Evolutionary conservation across 2,888 invertebrate species (phyloP).

Genomic region (Orthosia cruda): DNA sequence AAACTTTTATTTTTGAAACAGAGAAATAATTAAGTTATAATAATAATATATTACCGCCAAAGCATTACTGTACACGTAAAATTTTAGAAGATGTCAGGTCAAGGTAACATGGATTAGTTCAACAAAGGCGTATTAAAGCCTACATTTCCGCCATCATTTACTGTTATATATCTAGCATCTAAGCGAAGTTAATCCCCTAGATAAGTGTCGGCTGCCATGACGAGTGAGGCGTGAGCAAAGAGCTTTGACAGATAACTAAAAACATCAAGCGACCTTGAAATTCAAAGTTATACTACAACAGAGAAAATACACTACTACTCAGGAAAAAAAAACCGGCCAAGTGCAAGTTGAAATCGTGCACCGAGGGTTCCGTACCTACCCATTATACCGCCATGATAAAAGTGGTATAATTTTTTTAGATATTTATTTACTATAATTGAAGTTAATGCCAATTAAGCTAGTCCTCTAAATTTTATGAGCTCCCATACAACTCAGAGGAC

Average conservation of each 20-base stretch:
- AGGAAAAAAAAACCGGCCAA: no score
- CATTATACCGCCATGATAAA: no score
- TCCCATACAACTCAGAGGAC: no score
- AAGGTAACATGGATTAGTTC: neutral
- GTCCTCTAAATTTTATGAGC: no score
- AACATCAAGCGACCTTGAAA: constrained; percentile 23
- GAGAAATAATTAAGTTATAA: no score
- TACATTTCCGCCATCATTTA: constrained; percentile 14
- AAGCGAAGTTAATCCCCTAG: constrained; percentile 35
- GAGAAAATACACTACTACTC: neutral
- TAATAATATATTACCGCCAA: neutral
- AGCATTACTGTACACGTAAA: neutral
- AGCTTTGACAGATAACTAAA: constrained; percentile 24
- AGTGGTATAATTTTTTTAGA: no score
- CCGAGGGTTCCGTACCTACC: no score
- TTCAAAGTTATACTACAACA: neutral
- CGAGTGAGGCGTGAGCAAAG: constrained; percentile 11
- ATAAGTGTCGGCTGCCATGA: constrained; percentile 40
- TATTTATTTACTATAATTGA: no score
- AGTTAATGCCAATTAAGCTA: no score
- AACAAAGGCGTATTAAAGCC: neutral
- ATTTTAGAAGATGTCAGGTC: neutral
- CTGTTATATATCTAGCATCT: constrained; percentile 14
- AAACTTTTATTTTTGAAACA: neutral
- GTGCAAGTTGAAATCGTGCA: no score